These are phyloP conservation scores for Dasyornis broadbenti DNA, from an alignment of 2,113 vertebrate species.

Conservation along the genomic window DNA sequence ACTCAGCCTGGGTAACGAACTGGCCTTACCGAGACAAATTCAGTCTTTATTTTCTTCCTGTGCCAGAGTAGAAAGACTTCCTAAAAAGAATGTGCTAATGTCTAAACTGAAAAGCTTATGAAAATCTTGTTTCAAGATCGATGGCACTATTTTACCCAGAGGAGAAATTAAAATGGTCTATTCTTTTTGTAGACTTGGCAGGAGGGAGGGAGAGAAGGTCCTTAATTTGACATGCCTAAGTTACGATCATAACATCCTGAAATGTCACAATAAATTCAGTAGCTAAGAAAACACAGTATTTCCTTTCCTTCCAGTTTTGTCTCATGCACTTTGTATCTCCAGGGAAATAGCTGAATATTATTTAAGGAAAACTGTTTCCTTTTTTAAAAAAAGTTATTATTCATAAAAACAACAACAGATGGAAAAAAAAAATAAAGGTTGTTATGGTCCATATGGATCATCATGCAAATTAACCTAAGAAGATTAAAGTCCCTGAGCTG, in stretches of 20 bases:
- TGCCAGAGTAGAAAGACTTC: neutral
- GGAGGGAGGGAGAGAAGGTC: neutral
- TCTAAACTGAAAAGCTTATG: neutral
- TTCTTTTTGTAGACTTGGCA: neutral
- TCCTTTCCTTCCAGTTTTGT: neutral
- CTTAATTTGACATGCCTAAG: neutral
- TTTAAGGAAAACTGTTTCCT: neutral
- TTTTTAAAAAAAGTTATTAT: neutral
- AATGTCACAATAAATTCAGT: neutral
- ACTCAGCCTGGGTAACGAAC: neutral
- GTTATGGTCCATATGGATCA: neutral
- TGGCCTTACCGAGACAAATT: neutral
- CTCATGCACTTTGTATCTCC: neutral
- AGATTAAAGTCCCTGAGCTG: constrained; percentile 11
- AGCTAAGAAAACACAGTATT: neutral
- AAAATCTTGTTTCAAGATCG: neutral
- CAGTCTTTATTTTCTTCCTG: neutral
- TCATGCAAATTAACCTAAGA: constrained; percentile 39
- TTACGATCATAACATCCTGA: accelerated
- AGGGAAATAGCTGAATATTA: neutral
- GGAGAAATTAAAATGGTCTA: neutral
- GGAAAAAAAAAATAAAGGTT: neutral
- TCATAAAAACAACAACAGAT: neutral
- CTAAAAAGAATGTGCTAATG: neutral
- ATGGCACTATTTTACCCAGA: neutral